Base-by-base conservation (phyloP, 1,140 invertebrate genomes). In the Drosophila erecta region DNA sequence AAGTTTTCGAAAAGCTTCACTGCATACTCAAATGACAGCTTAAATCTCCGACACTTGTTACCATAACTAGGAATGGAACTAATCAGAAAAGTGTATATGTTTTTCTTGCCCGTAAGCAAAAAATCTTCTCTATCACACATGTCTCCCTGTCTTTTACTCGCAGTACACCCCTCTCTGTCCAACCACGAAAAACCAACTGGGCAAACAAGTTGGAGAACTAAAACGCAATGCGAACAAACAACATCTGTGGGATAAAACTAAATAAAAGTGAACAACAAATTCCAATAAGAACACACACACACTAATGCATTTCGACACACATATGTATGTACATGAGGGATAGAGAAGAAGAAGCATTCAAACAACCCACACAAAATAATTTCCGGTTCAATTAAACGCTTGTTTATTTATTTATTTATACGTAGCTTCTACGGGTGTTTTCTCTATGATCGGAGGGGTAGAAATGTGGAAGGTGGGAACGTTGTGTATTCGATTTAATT, bases 351-450 rank as follows among this genome's bases (percentile, higher is more conserved):
- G 24, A n/a, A 37, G 17, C 47, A 53, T 12, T 7, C 35, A 43
- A 54, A 81, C 64, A 66, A 62, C 84, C 72, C 84, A 84, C 85
- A 89, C 71, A 87, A 77, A 78, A 85, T 89, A 84, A 89, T 89
- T 89, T 89, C 84, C 84, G 84, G 84, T 89, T 89, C 84, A 89
- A 89, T 89, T 89, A 89, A 89, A 89, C 69, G 85, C 79, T 87
- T 89, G 84, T 89, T 87, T 87, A 89, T 87, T 87, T 87, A 89
- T 89, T 72, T 71, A 80, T 71, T 70, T 67, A 71, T 61, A 56
- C 57, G 44, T 41, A 58, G 54, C 38, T 54, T 47, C 37, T 38
- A 41, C 37, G 30, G 27, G 20, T 35, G 15, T 37, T 54, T 15
- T n/a, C 11, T 40, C 12, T 43, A 27, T 7, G 17, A 24, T 30